Evolutionary conservation across 2,888 invertebrate species (phyloP), one percentile per base, ranked within the genome.

Genomic region (Ptilodon capucinus): DNA sequence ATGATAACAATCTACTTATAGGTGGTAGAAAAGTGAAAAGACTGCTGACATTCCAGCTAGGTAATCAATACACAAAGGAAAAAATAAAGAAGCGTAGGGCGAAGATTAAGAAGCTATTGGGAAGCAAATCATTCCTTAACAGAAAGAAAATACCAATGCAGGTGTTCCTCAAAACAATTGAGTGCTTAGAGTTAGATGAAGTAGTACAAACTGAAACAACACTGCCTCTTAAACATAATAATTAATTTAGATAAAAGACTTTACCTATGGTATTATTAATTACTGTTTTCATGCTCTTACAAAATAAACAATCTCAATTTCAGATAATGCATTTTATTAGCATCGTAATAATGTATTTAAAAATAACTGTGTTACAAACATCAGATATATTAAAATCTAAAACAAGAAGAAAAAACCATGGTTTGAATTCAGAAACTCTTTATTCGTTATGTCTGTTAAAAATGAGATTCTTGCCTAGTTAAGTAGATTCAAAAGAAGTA

Each of bases 41-140:
- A 79, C 82, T 92, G 65, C 82, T 93, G 49, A 90, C 92, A 73
- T 93, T 93, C 74, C 87, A 89, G 64, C 54, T 83, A 57, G 84
- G 89, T 60, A 86, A 83, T 51, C 86, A 91, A 35, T 89, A 86
- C 56, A 90, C 90, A 36, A 91, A 92, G 64, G 91, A 91, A 39
- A 93, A 93, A 74, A 82, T 93, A 21, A 93, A 92, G 65, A 93
- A 92, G 61, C 88, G 93, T 36, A 84, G 91, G 48, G 92, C 92
- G 25, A 93, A 92, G 78, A 91, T 93, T 19, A 93, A 92, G 65
- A 92, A 91, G 61, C 70, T 92, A 1, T 80, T 92, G 57, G 92
- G 92, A 18, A 91, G 89, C 51, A 92, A 91, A 65, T 75, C 90
- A 55, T 89, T 84, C 62, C 64, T 87, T 16, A 92, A 91, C 56